Evolutionary conservation across 2,888 invertebrate genomes (phyloP).

Genomic region (Dorcus parallelipipedus): DNA sequence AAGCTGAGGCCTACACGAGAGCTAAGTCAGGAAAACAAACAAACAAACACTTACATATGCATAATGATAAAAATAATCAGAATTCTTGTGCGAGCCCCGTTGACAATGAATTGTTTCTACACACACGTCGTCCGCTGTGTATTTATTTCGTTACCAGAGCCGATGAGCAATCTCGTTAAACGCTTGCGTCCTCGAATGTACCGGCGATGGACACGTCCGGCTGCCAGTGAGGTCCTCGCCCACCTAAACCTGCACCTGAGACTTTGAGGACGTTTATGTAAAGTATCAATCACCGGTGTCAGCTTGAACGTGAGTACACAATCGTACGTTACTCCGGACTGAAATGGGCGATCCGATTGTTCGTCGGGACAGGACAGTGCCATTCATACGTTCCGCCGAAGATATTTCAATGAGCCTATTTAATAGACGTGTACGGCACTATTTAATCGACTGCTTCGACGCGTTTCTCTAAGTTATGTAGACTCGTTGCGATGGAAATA

Average conservation of each 20-base stretch:
- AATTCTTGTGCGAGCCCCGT: too few relatives aligned
- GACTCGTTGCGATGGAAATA: too few relatives aligned
- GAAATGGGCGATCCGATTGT: slow-evolving; percentile 16
- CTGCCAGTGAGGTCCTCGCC: slow-evolving; percentile 28
- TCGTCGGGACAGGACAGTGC: slow-evolving; percentile 3
- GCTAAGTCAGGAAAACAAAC: too few relatives aligned
- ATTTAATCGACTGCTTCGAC: background rate
- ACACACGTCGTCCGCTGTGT: too few relatives aligned
- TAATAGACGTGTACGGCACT: background rate
- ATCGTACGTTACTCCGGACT: slow-evolving; percentile 15
- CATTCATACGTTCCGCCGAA: slow-evolving; percentile 11
- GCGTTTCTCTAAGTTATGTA: background rate
- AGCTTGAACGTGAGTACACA: slow-evolving; percentile 20
- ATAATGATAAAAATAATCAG: too few relatives aligned
- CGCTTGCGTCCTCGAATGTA: slow-evolving; percentile 19
- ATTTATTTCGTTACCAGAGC: too few relatives aligned
- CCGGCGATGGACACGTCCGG: slow-evolving; percentile 27
- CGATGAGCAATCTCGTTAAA: background rate
- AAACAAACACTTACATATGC: too few relatives aligned
- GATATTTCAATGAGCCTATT: slow-evolving; percentile 5
- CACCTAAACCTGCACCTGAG: slow-evolving; percentile 28
- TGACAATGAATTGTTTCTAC: too few relatives aligned
- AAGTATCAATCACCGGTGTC: slow-evolving; percentile 27
- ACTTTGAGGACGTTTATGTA: slow-evolving; percentile 27
- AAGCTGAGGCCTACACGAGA: too few relatives aligned